Evolutionary conservation across 2,113 vertebrate genomes (phyloP), one percentile per base, ranked within the genome.

Genomic region (Gobiocypris rarus): DNA sequence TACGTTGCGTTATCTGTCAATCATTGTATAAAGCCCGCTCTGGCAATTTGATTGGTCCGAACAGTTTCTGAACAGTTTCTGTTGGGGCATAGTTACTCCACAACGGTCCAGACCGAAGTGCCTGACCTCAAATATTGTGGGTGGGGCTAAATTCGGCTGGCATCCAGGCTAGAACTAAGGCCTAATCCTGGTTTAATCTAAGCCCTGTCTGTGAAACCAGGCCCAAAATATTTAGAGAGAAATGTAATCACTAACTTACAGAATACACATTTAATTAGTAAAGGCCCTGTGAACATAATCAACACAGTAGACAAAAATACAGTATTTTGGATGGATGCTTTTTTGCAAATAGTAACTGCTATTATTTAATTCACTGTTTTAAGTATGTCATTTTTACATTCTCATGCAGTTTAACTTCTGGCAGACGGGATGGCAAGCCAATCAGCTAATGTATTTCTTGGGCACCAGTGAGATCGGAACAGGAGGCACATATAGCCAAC

Each of bases 391-490:
- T 3, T 69, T 69, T 38, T 4, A 14, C 41, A 19, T 31, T 73
- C 80, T 11, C 41, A 22, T 43, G 34, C 13, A 17, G 11, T 85
- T 78, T 65, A 56, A 31, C 67, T 80, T 77, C 43, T 70, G 31
- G 69, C 76, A 81, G 2, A 73, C 3, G 9, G 41, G 81, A 85
- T 73, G 50, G 59, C 41, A 19, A 80, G 75, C 69, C 75, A 88
- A 81, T 87, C 83, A 41, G 11, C 75, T 85, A 81, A 86, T 85
- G 75, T 83, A 83, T 79, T 52, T 48, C 85, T 59, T 24, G 84
- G 85, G 84, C 85, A 85, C 38, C 76, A 50, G 52, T 41, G 65
- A 79, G 85, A 69, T 65, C 5, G 54, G 70, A 76, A 83, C 70
- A 85, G 85, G 79, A 87, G 52, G 52, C 52, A 54, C 17, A 41